Percentiles rank a stretch among this genome's conserved stretches.
These are phyloP conservation scores for Clarias platycephalus DNA, from an alignment of 2,797 vertebrate species.

Conservation along the genomic window DNA sequence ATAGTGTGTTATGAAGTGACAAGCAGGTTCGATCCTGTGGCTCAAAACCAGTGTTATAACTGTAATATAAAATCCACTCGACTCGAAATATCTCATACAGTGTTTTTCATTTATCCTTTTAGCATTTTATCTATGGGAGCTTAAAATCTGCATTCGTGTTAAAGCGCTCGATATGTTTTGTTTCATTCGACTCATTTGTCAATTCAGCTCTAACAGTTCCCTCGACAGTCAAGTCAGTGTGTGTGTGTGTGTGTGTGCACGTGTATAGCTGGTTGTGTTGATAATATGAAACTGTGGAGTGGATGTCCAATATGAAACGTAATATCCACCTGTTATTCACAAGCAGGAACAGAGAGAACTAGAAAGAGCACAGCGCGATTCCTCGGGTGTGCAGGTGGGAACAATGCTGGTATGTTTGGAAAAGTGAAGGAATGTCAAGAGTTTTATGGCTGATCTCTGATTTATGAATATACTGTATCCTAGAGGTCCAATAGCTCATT, in stretches of 20 bases:
- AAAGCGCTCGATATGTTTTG: constrained; percentile 30
- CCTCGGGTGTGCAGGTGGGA: not conserved
- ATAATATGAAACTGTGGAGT: not conserved
- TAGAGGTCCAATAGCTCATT: not conserved
- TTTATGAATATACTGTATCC: not conserved
- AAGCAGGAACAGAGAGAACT: not conserved
- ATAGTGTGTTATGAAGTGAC: constrained; percentile 22
- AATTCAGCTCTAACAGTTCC: not conserved
- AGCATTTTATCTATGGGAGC: constrained; percentile 27
- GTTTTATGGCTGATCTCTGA: not conserved
- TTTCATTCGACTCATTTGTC: constrained; percentile 6
- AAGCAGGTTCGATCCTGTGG: constrained; percentile 15
- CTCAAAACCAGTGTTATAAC: constrained; percentile 52
- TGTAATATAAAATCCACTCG: constrained; percentile 38
- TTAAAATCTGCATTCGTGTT: constrained; percentile 18
- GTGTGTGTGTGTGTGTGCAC: not conserved
- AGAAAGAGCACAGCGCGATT: not conserved
- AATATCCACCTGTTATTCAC: constrained; percentile 7
- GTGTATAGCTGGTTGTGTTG: not conserved
- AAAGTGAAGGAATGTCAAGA: not conserved
- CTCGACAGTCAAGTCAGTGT: not conserved
- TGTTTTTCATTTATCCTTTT: not conserved
- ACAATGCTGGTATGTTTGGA: not conserved
- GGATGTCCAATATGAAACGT: not conserved
- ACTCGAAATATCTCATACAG: not conserved